Base-by-base conservation (phyloP, 1,140 invertebrate genomes). In the Euura saliciscinereae region DNA sequence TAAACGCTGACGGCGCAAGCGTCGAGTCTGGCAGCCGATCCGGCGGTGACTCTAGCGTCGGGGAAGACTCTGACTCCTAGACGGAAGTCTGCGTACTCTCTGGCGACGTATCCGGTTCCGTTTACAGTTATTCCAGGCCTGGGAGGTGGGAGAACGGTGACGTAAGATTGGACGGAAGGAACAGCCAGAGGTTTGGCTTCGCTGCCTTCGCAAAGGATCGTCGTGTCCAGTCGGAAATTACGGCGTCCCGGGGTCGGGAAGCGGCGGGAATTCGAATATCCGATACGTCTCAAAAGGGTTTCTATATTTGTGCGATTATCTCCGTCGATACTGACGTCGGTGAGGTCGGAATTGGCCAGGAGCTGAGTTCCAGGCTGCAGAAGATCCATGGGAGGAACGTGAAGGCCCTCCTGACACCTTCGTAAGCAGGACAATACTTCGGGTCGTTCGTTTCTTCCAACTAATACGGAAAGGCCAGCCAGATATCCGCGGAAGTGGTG, bases 221-320 rank as follows among this genome's bases (percentile, higher is more conserved):
- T 93, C 1, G 95, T 96, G 45, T 92, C 91, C 6, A 98, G 87
- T 74, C 94, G 92, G 77, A 99, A 91, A 81, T 96, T 97, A 28
- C 97, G 89, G 7, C 96, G 87, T 2, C 97, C 98, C 2, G 97
- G 96, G 2, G 97, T 98, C 1, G 98, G 97, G 87, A 94, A 97
- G 75, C 94, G 92, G 69, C 97, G 90, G 2, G 93, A 92, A 84
- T 99, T 99, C 3, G 94, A 93, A 84, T 99, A 99, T 28, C 95
- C 95, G 73, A 99, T 93, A 80, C 96, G 93, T 28, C 94, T 92
- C 70, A 99, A 89, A 3, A 98, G 84, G 3, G 92, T 94, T 85
- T 98, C 96, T 67, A 99, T 91, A 82, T 98, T 96, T 5, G 93
- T 94, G 43, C 94, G 92, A 82, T 96, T 96, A 78, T 96, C 94